A percentile compares a stretch with the other conserved stretches of the same genome.
These are phyloP conservation scores for Strix uralensis DNA, from an alignment of 2,113 vertebrate species.

Conservation along the genomic window DNA sequence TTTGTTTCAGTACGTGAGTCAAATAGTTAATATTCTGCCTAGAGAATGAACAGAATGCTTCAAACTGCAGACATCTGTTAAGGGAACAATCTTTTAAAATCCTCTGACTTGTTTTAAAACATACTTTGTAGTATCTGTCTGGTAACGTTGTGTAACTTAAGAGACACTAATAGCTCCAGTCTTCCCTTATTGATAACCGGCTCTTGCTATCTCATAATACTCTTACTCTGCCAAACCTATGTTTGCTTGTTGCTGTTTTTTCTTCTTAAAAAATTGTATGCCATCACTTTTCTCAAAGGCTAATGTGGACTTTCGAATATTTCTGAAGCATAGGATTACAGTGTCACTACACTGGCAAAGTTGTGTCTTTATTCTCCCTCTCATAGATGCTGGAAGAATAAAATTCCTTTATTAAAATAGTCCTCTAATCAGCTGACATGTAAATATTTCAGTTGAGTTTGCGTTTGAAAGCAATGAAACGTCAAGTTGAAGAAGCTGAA, in stretches of 20 bases:
- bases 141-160: neutral
- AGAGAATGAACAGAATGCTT: neutral
- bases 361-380: conserved; percentile 43
- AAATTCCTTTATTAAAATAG: conserved; percentile 23
- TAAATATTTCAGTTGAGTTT: conserved; percentile 84
- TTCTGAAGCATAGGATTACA: conserved; percentile 8
- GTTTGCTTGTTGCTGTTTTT: neutral
- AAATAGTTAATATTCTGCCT: neutral
- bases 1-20: neutral
- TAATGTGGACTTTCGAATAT: neutral
- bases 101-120: neutral
- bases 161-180: neutral
- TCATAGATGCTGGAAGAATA: conserved; percentile 54
- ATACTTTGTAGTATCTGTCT: neutral
- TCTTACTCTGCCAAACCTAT: neutral
- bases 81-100: neutral
- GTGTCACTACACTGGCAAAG: conserved; percentile 41
- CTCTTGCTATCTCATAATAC: neutral
- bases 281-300: neutral
- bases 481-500: conserved; percentile 94
- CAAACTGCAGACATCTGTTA: neutral
- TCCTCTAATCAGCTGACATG: conserved; percentile 36
- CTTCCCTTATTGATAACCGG: neutral
- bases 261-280: neutral
- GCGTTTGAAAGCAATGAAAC: conserved; percentile 93